Base-by-base conservation (phyloP, 2,888 invertebrate genomes). In the Drosophila sordidapex region DNA sequence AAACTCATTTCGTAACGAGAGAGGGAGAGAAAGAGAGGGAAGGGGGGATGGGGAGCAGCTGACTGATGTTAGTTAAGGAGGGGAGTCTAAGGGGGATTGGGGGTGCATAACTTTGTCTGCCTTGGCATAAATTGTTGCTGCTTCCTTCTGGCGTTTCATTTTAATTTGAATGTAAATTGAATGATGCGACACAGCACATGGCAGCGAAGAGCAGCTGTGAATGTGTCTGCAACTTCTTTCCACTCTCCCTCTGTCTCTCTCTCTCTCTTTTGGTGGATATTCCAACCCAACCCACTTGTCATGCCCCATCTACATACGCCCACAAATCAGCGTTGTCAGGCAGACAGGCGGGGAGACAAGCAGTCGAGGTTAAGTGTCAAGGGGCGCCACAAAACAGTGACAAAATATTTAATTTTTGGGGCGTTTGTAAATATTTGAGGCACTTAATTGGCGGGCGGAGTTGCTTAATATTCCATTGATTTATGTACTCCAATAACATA, bases 161-260 rank as follows among this genome's bases (percentile, higher is more conserved):
- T 83, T 87, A 90, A 91, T 91, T 90, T 89, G 87, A 89, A 89
- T 87, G 88, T 90, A 91, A 90, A 90, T 87, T 88, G 81, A 88
- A 88, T 88, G 83, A 83, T 77, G 76, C 77, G 72, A 73, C 79
- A 74, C 56, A 51, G 74, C 79, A 64, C 65, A 79, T 79, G 79
- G 77, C 21, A 46, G 46, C 46, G 46, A 4, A 15, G 65, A 70
- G 79, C 79, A 81, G 79, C 79, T 79, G 79, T 81, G 81, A 73
- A 77, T 76, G 62, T 81, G 56, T 67, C 65, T 57, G 54, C 29
- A 51, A 56, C 54, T 54, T 33, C 51, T 33, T 31, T n/a, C 21
- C 25, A 21, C 15, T 25, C 15, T 3, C 18, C 13, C 13, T 2
- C 18, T 29, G 25, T 25, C 5, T 3, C 5, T 1, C 8, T 15